Evolutionary conservation across 2,113 vertebrate genomes (phyloP), one percentile per base, ranked within the genome.

Genomic region (Lichenostomus cassidix): DNA sequence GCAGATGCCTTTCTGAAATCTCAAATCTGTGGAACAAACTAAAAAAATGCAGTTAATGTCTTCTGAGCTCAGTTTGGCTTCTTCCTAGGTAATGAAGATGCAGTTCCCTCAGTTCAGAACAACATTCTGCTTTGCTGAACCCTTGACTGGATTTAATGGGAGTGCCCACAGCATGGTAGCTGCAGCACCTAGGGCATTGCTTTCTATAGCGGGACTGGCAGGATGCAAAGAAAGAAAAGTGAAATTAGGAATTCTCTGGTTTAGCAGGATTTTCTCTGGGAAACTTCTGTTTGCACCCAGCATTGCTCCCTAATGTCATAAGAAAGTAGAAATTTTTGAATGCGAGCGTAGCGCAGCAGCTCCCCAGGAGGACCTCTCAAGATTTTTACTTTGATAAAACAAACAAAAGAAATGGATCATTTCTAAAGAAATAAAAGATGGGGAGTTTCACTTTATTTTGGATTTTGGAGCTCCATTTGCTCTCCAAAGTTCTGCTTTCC

Each of bases 281-380:
- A 74, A 62, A 9, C 4, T 31, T 79, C 42, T 58, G 42, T 31
- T 17, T 70, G 63, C 46, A 62, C 22, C 35, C 52, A 64, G n/a
- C 24, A 7, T 20, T 59, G 63, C 50, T 46, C 3, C 5, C 20
- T 56, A 12, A 16, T 41, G 41, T 18, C 28, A 0, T 5, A 15
- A 47, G 73, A 47, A 59, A 14, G 8, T 4, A 42, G 21, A 28
- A 29, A 41, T 3, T 60, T 68, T 13, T 73, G 56, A 25, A 31
- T 22, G 35, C 1, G 18, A 25, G 31, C 1, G 0, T 3, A 7
- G 53, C 1, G 0, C 2, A 1, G 42, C 33, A 22, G 23, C 41
- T 85, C 35, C 47, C 28, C 6, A 4, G 27, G 50, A 42, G 29
- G 20, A 76, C 20, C 22, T 17, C 49, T 25, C 29, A 4, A 12